A percentile compares a stretch with the other conserved stretches of the same genome.
Conservation (phyloP, 2,888 invertebrate species). For the Cryptocephalus moraei region DNA sequence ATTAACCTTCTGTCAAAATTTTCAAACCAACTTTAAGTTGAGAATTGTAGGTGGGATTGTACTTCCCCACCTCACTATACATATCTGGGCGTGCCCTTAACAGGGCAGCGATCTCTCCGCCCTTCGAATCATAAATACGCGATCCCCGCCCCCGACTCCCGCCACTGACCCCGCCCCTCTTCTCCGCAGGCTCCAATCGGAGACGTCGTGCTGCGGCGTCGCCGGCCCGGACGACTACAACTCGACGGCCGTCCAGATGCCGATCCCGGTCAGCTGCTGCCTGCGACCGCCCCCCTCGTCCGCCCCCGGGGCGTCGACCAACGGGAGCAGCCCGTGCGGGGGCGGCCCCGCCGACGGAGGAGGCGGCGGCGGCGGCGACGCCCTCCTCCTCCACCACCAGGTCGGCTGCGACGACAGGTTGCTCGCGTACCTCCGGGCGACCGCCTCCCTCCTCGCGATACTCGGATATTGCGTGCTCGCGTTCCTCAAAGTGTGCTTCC, state of each 20-base stretch:
- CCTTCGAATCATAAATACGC: too few species aligned
- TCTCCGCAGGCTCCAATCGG: constrained; percentile 50
- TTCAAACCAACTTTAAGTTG: too few species aligned
- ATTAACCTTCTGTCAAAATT: too few species aligned
- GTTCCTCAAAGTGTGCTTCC: constrained; percentile 81
- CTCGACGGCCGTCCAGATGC: constrained; percentile 18
- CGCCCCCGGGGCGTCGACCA: constrained; percentile 1
- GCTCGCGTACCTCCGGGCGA: constrained; percentile 63
- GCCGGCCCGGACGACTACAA: constrained; percentile 40
- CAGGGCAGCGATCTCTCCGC: too few species aligned
- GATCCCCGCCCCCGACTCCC: too few species aligned
- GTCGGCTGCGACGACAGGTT: constrained; percentile 64
- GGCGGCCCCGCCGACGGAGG: constrained; percentile 17
- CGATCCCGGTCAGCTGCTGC: constrained; percentile 28
- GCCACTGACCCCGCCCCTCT: background rate
- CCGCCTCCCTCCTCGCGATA: constrained; percentile 67
- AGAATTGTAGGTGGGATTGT: too few species aligned
- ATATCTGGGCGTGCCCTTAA: too few species aligned
- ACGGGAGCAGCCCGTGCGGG: background rate
- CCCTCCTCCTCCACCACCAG: constrained; percentile 27
- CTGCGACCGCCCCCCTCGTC: constrained; percentile 22
- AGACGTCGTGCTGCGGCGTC: constrained; percentile 71
- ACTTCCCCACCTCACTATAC: too few species aligned
- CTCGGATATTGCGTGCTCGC: constrained; percentile 82
- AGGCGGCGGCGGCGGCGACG: background rate